Base-by-base conservation (phyloP, 2,113 vertebrate genomes). In the Carlito syrichta region DNA sequence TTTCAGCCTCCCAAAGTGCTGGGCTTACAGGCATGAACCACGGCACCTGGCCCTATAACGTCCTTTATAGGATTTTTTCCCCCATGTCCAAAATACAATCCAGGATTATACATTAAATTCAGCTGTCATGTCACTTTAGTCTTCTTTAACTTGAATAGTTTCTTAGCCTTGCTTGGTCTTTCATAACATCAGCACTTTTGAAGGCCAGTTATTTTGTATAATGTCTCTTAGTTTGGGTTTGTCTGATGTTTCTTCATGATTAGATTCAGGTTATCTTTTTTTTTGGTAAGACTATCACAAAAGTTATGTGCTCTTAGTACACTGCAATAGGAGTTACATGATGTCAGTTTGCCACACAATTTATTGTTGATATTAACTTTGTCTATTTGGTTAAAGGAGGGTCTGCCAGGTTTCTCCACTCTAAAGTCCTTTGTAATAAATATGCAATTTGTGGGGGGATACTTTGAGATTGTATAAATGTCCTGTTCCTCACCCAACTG, bases 201-300 rank as follows among this genome's bases (percentile, higher is more conserved):
- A 89, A 71, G 60, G 27, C 40, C 77, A 83, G 38, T 56, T 45
- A 52, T 76, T 82, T 66, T 84, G 32, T 17, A 91, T 27, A 35
- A 54, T 81, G n/a, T 52, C 32, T 43, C 63, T 73, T 81, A 58
- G 8, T 89, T 89, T 83, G 68, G 12, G 25, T 56, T 94, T 52
- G 17, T 82, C 68, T 83, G 35, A 94, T 94, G 48, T 86, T 91
- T 90, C 45, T 25, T 90, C 54, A 82, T 88, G 62, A 88, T 89
- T 78, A 87, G 19, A 86, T 83, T 92, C 45, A 79, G 71, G n/a
- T 43, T 83, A 77, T 82, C 35, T 35, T 52, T 78, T 60, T 73
- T 93, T 83, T 77, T 66, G 25, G 25, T 50, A 71, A 62, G 79
- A 81, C 45, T 81, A 76, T 30, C n/a, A 74, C n/a, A 82, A 40